Evolutionary conservation across 2,797 vertebrate species (phyloP).

Genomic region (Diceros bicornis): DNA sequence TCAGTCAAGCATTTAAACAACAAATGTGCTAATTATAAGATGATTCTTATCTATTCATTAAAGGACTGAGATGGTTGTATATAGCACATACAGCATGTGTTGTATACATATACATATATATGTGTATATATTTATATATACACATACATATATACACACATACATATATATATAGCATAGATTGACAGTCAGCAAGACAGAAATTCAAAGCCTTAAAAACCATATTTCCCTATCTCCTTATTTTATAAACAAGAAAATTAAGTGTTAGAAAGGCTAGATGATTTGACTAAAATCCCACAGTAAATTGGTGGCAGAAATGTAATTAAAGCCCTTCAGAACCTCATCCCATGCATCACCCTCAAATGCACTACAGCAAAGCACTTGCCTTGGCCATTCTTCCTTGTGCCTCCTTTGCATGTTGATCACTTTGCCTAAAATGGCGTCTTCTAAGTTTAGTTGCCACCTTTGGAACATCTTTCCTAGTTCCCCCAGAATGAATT

Average conservation of each 20-base stretch:
- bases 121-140: not conserved
- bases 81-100: not conserved
- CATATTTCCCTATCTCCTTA: not conserved
- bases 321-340: not conserved
- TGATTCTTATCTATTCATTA: conserved; percentile 27
- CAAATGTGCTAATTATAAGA: conserved; percentile 2
- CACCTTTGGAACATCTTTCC: conserved; percentile 7
- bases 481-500: not conserved
- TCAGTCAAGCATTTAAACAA: conserved; percentile 7
- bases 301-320: not conserved
- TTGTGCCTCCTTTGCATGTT: not conserved
- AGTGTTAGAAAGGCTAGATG: not conserved
- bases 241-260: not conserved
- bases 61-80: not conserved
- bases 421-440: not conserved
- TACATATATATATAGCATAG: not conserved
- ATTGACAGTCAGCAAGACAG: not conserved
- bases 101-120: too few species aligned
- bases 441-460: not conserved
- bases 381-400: not conserved
- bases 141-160: not conserved
- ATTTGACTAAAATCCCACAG: conserved; percentile 1
- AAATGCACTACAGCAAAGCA: not conserved
- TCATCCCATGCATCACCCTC: not conserved
- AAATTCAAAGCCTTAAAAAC: conserved; percentile 6